Evolutionary conservation across 2,113 vertebrate species (phyloP), one percentile per base, ranked within the genome.

Genomic region (Scomber scombrus): DNA sequence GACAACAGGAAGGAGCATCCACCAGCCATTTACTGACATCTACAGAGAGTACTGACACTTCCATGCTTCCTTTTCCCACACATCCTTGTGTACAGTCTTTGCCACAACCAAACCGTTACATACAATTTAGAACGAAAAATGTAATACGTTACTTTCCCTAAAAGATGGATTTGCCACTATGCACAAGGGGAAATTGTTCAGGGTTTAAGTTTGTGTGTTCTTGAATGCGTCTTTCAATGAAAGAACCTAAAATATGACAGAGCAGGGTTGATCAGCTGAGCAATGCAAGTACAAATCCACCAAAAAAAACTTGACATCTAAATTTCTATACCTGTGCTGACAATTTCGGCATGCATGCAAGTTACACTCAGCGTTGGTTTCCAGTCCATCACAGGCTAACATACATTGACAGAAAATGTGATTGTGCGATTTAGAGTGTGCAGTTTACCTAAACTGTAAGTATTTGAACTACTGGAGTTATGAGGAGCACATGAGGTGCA

Each of bases 11-110:
- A 66, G 5, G 19, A 8, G 23, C 73, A 64, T 58, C 21, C 31
- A 57, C 10, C 29, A 68, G 55, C 21, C 18, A 75, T 78, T 68
- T 74, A 51, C 71, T 68, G 56, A 64, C 63, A 54, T 61, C 52
- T 54, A 66, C 26, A 60, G 47, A 47, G 65, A 60, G 52, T 49
- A 10, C 52, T 60, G 71, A 71, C 67, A 57, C 62, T 50, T 75
- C 3, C 26, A 67, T 26, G 4, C 1, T 61, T 56, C 47, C 47
- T 75, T 58, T 56, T 72, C 71, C 77, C 63, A 69, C 62, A 81
- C 78, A 68, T 78, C 19, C 29, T 29, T 8, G 18, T 43, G 34
- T 15, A 71, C 52, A 70, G 8, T 63, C n/a, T 19, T 50, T 56
- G 16, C 9, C 31, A 64, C 34, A 69, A 43, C 57, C 23, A 65